Evolutionary conservation across 2,113 vertebrate genomes (phyloP), one percentile per base, ranked within the genome.

Genomic region (Elephantulus edwardii): DNA sequence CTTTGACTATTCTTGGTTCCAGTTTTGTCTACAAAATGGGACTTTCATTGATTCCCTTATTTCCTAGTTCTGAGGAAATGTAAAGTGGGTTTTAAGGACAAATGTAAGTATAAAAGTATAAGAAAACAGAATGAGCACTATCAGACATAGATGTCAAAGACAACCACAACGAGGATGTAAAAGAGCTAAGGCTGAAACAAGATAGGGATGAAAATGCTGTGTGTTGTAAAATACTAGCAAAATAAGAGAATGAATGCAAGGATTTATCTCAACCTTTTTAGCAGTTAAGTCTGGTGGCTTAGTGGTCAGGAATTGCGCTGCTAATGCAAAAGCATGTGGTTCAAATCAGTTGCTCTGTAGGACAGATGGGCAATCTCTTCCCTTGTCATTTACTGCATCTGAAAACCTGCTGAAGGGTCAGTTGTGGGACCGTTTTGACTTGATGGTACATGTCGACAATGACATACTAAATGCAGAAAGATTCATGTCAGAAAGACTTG

Each of bases 121-220:
- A 11, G 28, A 28, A 86, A 40, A 79, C 7, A 40, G 17, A 50
- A 50, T 9, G 33, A 75, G 0, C 50, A 24, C 8, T 6, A 68
- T 42, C 62, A 60, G 56, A 7, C 30, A 30, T 6, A 6, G 71
- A 26, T 76, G 3, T 13, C 30, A 44, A 60, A 50, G 13, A 58
- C 17, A 54, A 74, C 24, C 22, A 17, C 48, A 22, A 6, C 4
- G 71, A 52, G 44, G 58, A 80, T 1, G 28, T 1, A 52, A 8
- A 0, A 50, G 24, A 46, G n/a, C 54, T 10, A 44, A 68, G 8
- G n/a, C 20, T 7, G 24, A 76, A 42, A 64, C 16, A 56, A 38
- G 5, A 1, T 2, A 26, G 28, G 28, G 22, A 50, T 5, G n/a
- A 56, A 68, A 44, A 26, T 2, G 1, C 19, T 24, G 1, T 1